A percentile compares a stretch with the other conserved stretches of the same genome.
phyloP scores from a whole-genome alignment of 2,797 vertebrate genomes.

The Gallinago nigripennis region DNA sequence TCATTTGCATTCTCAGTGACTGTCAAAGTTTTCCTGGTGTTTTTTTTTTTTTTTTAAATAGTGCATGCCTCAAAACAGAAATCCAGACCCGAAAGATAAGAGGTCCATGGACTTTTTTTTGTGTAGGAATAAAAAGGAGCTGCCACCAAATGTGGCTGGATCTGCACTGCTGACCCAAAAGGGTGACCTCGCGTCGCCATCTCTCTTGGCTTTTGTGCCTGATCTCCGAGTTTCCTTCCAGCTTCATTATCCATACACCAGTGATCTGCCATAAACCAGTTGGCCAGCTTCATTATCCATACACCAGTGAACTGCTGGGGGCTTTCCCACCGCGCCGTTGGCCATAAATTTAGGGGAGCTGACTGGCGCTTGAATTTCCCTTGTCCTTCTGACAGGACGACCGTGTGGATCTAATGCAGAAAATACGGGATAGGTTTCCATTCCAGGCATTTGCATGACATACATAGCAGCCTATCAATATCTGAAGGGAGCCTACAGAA shows the following conservation, averaged over 20 bases:
- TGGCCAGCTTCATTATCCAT: background rate
- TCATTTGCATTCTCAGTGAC: background rate
- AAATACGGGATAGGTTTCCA: background rate
- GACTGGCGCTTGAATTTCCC: background rate
- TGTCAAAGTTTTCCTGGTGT: fast-evolving
- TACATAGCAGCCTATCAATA: no score
- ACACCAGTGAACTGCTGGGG: background rate
- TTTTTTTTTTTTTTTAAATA: background rate
- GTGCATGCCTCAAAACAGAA: background rate
- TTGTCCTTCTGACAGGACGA: background rate
- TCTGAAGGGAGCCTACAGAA: no score
- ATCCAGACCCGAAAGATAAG: background rate
- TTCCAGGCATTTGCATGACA: conserved; percentile 1
- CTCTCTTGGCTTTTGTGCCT: background rate
- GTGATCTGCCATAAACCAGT: background rate
- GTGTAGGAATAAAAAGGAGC: background rate
- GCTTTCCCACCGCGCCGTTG: background rate
- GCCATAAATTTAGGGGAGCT: background rate
- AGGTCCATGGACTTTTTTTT: background rate
- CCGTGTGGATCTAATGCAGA: background rate
- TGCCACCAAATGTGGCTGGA: fast-evolving
- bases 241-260: fast-evolving
- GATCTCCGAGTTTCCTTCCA: background rate
- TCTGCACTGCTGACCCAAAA: background rate
- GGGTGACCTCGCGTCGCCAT: fast-evolving